A percentile compares a stretch with the other conserved stretches of the same genome.
Evolutionary conservation across 2,797 vertebrate species (phyloP).

Genomic region (Cyprinella venusta): DNA sequence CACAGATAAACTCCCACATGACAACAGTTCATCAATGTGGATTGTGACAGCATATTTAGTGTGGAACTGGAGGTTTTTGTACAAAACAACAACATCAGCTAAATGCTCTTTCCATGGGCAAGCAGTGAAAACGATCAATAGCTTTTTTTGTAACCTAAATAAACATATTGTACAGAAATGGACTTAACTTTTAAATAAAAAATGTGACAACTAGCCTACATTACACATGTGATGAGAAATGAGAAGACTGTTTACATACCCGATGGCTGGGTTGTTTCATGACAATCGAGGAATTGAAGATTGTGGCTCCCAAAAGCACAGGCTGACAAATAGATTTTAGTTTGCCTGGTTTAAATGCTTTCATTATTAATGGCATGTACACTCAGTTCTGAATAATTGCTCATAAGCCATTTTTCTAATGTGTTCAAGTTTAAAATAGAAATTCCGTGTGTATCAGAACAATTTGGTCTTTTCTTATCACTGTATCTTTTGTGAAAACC

Average conservation of each 20-base stretch:
- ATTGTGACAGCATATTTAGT: constrained; percentile 13
- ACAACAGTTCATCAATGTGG: not conserved
- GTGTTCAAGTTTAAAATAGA: not conserved
- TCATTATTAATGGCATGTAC: not conserved
- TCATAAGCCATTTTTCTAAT: not conserved
- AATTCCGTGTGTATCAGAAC: not conserved
- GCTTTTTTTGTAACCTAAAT: no score
- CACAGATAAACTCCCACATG: not conserved
- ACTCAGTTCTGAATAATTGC: not conserved
- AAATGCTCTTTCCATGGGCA: no score
- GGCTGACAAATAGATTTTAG: not conserved
- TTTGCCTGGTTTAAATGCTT: not conserved
- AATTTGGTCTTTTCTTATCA: not conserved
- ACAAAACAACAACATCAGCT: not conserved
- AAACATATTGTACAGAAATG: no score
- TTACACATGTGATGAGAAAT: not conserved
- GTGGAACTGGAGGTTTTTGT: not conserved
- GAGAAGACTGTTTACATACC: no score
- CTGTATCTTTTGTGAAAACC: not conserved
- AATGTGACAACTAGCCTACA: no score
- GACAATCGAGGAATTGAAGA: not conserved
- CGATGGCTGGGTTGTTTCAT: not conserved
- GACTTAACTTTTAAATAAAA: no score
- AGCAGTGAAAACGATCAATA: no score
- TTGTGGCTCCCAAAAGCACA: not conserved